Base-by-base conservation (phyloP, 2,888 invertebrate genomes). In the Eulithis testata region DNA sequence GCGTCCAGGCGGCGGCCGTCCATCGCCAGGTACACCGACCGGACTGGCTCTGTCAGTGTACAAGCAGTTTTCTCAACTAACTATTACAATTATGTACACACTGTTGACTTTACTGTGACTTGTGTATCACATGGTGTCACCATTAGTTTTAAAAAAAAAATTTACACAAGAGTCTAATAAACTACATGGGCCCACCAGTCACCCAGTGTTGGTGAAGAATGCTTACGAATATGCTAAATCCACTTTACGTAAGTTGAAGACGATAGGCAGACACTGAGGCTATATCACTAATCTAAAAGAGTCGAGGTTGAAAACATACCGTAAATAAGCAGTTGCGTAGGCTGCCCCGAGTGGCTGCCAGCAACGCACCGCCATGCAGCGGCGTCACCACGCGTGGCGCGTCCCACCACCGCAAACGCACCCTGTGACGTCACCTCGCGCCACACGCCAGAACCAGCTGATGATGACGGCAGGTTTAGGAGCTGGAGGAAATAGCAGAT, bases 1-100 rank as follows among this genome's bases (percentile, higher is more conserved):
- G 97, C 96, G 89, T 97, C 97, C 79, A 97, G 93, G 31, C 97
- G 95, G 53, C 97, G 94, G 47, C 97, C 97, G 88, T 98, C 98
- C 86, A 97, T 97, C 82, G 97, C 95, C 78, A 98, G 94, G 90
- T 97, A 98, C 71, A 97, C 97, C 55, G 97, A 95, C 71, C 97
- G 95, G 27, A 97, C 97, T 52, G 96, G 94, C 88, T 97, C 97
- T 97, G 94, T 1, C 8, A 14, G 9, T 21, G 4, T 8, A 37
- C 31, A 4, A 51, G 2, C 21, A 21, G 21, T 21, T 21, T 21
- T 21, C 21, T 21, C 21, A 21, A 21, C 21, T 21, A 21, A 21
- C 1, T 21, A 21, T 21, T 21, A 21, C 21, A 21, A 21, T 21
- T 21, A 21, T 21, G 1, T 21, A 21, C 21, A 21, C 21, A 21